These are phyloP conservation scores for Drosophila stalkeri DNA, from an alignment of 2,888 invertebrate genomes.

Conservation along the genomic window DNA sequence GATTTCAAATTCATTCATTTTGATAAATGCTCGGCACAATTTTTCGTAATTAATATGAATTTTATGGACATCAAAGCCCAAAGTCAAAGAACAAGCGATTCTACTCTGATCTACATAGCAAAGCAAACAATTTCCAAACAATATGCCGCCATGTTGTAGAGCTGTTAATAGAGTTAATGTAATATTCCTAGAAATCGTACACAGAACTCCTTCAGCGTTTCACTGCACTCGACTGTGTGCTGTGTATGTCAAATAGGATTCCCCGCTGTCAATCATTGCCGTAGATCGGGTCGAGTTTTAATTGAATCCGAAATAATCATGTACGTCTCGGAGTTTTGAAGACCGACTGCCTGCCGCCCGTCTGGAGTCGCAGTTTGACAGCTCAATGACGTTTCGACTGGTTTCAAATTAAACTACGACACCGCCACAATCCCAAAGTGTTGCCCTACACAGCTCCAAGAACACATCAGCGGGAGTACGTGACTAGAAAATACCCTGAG, in stretches of 20 bases:
- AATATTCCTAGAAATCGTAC: constrained; percentile 38
- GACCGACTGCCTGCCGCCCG: constrained; percentile 8
- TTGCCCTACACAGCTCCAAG: constrained; percentile 5
- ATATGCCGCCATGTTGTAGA: constrained; percentile 50
- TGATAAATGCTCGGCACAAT: constrained; percentile 52
- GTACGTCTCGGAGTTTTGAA: constrained; percentile 8
- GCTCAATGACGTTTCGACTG: constrained; percentile 63
- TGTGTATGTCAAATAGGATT: constrained; percentile 36
- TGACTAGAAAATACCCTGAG: constrained; percentile 1
- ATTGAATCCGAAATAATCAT: constrained; percentile 67
- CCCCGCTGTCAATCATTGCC: constrained; percentile 66
- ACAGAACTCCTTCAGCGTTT: constrained; percentile 32
- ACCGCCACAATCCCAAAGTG: constrained; percentile 14
- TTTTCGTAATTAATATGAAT: constrained; percentile 58
- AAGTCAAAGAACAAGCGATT: constrained; percentile 18
- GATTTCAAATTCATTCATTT: constrained; percentile 27
- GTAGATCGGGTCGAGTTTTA: constrained; percentile 53
- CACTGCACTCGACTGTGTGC: constrained; percentile 28
- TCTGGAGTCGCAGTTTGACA: constrained; percentile 53
- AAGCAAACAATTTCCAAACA: constrained; percentile 17
- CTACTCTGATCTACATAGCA: background rate
- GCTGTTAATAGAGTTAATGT: constrained; percentile 35
- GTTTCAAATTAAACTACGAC: constrained; percentile 26
- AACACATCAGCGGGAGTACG: background rate
- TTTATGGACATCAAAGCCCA: constrained; percentile 44